Base-by-base conservation (phyloP, 2,113 vertebrate genomes). In the Danionella cerebrum region DNA sequence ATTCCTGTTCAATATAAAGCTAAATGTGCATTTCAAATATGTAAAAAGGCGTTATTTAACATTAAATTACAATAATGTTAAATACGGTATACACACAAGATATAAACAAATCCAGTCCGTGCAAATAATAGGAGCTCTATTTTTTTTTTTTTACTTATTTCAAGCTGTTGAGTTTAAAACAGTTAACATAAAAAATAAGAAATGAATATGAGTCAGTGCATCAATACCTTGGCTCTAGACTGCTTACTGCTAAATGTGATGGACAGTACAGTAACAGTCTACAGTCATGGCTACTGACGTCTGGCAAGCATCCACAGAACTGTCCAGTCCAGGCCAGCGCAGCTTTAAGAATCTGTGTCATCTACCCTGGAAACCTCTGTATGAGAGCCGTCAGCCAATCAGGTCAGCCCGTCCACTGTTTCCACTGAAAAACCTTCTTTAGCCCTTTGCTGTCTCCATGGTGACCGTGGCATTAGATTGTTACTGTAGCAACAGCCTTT, bases 381-480 rank as follows among this genome's bases (percentile, higher is more conserved):
- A 67, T 47, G 42, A 42, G 54, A 31, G 14, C 27, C 3, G 10
- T 29, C 38, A 62, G 31, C 77, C 79, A 81, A 79, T 81, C 67
- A 64, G 65, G 69, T 59, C 16, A 41, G 48, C 13, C 44, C 58
- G 19, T 87, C 84, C 84, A 80, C 75, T 79, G 85, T 86, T 88
- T 88, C 88, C 84, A 84, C 84, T 84, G 83, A 82, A 77, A 86
- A 83, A 83, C 77, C 41, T 65, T 65, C 80, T 77, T 67, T 73
- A 48, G 53, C 25, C 41, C 70, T 69, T 70, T 52, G 21, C 80
- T 89, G 88, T 89, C 82, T 89, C 89, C 84, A 89, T 88, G 89
- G 93, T 86, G 85, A 97, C 94, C 94, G 94, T 97, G 94, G 94
- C 94, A 94, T 97, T 97, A 93, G 94, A 97, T 96, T 96, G 94